Evolutionary conservation across 2,113 vertebrate species (phyloP).

Genomic region (Sapayoa aenigma): DNA sequence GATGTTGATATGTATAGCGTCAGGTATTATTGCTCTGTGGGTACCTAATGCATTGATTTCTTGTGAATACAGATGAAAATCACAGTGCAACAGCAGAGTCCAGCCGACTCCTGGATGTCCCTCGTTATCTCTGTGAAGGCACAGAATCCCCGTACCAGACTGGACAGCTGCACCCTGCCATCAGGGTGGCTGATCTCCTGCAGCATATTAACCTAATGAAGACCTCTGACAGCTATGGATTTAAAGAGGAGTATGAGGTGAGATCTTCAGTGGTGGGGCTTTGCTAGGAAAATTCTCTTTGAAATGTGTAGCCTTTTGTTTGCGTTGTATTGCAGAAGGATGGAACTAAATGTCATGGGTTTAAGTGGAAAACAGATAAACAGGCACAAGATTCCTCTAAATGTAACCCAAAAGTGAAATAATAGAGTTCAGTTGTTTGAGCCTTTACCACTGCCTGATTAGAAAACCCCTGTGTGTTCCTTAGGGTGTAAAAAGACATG

Average conservation of each 20-base stretch:
- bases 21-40: neutral
- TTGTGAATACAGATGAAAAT: constrained; percentile 87
- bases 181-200: constrained; percentile 94
- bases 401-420: neutral
- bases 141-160: constrained; percentile 97
- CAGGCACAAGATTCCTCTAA: neutral
- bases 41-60: constrained; percentile 43
- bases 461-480: neutral
- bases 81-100: constrained; percentile 87
- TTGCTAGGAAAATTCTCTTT: neutral
- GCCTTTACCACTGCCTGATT: neutral
- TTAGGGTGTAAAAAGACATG: neutral
- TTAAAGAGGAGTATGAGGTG: constrained; percentile 99
- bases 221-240: constrained; percentile 98
- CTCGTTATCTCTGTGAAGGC: constrained; percentile 95
- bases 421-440: neutral
- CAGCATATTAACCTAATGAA: constrained; percentile 99
- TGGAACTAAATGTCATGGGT: neutral
- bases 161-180: constrained; percentile 95
- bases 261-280: constrained; percentile 41
- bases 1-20: neutral
- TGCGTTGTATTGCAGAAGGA: neutral
- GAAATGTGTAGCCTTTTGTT: neutral
- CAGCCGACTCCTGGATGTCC: constrained; percentile 91
- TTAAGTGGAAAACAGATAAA: neutral